phyloP scores from a whole-genome alignment of 2,888 invertebrate genomes.

The Drosophila putrida region DNA sequence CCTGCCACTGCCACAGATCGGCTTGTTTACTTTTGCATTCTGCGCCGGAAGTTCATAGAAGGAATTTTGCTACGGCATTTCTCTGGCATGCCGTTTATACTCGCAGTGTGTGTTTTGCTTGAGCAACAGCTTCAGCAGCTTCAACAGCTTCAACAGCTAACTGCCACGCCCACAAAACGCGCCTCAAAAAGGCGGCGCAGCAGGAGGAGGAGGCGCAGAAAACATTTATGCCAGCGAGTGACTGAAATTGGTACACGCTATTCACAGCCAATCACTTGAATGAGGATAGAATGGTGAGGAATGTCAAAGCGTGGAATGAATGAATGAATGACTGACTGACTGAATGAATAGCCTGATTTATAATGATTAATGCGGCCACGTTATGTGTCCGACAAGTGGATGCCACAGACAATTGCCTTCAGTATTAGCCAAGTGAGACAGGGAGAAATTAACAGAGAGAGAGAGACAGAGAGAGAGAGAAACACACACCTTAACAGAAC shows the following conservation, averaged over 20 bases:
- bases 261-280: conserved; percentile 32
- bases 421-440: conserved; percentile 7
- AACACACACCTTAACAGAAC: conserved; percentile 9
- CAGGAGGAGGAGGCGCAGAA: background rate
- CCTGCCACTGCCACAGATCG: background rate
- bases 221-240: conserved; percentile 33
- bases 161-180: conserved; percentile 11
- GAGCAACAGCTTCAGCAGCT: background rate
- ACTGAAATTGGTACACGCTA: conserved; percentile 34
- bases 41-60: conserved; percentile 62
- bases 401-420: conserved; percentile 41
- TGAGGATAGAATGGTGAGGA: conserved; percentile 14
- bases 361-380: conserved; percentile 74
- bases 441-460: background rate
- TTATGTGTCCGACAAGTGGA: conserved; percentile 44
- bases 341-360: conserved; percentile 74
- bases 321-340: conserved; percentile 33
- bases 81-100: conserved; percentile 50
- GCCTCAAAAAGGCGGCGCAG: background rate
- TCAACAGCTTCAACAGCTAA: background rate
- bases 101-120: conserved; percentile 18
- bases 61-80: conserved; percentile 71
- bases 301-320: conserved; percentile 24
- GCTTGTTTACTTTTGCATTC: conserved; percentile 50
- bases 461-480: background rate